phyloP scores from a whole-genome alignment of 2,888 invertebrate genomes.

The Serripes groenlandicus region DNA sequence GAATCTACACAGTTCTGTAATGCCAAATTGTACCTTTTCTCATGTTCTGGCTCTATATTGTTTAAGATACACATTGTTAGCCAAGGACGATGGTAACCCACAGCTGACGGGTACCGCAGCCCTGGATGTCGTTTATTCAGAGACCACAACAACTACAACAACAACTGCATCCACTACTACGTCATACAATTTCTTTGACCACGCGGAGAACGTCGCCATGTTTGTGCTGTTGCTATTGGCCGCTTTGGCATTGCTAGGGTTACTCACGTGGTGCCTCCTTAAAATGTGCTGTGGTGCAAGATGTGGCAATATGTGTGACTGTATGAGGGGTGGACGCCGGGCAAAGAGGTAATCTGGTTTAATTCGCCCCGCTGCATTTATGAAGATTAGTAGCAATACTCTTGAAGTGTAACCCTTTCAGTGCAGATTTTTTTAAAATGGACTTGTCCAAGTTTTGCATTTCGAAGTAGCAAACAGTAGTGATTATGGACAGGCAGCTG shows the following conservation, averaged over 20 bases:
- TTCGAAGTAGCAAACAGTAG: too few relatives aligned
- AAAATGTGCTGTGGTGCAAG: constrained; percentile 28
- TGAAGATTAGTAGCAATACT: too few relatives aligned
- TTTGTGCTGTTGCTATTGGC: constrained; percentile 42
- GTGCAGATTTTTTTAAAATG: too few relatives aligned
- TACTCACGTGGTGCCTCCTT: constrained; percentile 22
- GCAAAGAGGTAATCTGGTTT: constrained; percentile 27
- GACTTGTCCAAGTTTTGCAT: too few relatives aligned
- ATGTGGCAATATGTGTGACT: constrained; percentile 26
- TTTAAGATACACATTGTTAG: constrained; percentile 49
- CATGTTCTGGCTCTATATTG: too few relatives aligned
- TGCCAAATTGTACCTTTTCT: too few relatives aligned
- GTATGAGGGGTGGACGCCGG: background rate
- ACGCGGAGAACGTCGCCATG: constrained; percentile 51
- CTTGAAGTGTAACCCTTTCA: too few relatives aligned
- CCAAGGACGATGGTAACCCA: constrained; percentile 57
- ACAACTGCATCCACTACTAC: constrained; percentile 38
- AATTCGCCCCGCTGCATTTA: too few relatives aligned
- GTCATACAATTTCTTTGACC: constrained; percentile 44
- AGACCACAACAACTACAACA: constrained; percentile 40
- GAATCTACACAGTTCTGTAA: too few relatives aligned
- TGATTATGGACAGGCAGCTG: too few relatives aligned
- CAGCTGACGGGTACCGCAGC: constrained; percentile 33
- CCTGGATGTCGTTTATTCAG: constrained; percentile 61
- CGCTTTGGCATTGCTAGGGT: constrained; percentile 42